phyloP scores from a whole-genome alignment of 2,113 vertebrate species.

The Numida meleagris region DNA sequence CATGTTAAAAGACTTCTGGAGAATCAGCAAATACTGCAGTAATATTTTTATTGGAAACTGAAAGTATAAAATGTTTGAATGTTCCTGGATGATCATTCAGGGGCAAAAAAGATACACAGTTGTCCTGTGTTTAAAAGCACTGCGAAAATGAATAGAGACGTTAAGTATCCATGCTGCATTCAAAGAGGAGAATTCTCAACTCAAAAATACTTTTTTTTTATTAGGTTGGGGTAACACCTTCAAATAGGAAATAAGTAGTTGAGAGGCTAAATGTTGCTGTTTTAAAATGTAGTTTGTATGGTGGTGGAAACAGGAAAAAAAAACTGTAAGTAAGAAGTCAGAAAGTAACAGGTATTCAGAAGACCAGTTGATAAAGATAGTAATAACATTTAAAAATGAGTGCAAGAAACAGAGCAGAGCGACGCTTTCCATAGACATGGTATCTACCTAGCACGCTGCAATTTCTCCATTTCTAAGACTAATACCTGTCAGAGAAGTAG shows the following conservation, averaged over 20 bases:
- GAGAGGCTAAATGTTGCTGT: not conserved
- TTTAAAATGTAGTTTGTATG: not conserved
- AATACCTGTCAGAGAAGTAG: not conserved
- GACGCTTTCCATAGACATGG: not conserved
- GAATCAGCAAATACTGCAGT: not conserved
- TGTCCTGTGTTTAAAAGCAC: not conserved
- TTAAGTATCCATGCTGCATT: not conserved
- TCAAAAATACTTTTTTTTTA: not conserved
- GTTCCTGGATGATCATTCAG: not conserved
- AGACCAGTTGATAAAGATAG: not conserved
- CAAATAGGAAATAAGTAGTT: not conserved
- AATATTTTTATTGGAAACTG: not conserved
- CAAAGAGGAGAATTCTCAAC: not conserved
- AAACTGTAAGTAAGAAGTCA: too few relatives aligned
- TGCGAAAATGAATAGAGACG: not conserved
- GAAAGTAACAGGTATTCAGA: not conserved
- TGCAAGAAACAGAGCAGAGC: not conserved
- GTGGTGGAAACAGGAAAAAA: not conserved
- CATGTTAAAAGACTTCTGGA: conserved; percentile 4
- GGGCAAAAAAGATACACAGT: not conserved
- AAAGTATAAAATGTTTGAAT: not conserved
- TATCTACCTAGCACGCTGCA: not conserved
- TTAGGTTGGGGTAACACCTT: not conserved
- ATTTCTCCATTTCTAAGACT: not conserved
- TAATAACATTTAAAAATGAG: not conserved